Base-by-base conservation (phyloP, 2,113 vertebrate genomes). In the Zosterops lateralis region DNA sequence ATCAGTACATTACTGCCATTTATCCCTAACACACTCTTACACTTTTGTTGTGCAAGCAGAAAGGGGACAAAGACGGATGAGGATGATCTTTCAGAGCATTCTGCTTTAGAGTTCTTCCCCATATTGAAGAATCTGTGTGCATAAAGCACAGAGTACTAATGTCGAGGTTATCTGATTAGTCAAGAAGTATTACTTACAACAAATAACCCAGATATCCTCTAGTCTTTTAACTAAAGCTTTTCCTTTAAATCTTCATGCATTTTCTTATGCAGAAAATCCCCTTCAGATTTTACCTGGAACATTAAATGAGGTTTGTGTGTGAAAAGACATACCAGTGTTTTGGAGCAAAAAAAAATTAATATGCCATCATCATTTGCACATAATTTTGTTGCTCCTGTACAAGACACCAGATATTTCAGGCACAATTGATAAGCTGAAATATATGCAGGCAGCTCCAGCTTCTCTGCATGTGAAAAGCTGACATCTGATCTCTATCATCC, bases 1-100 rank as follows among this genome's bases (percentile, higher is more conserved):
- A 93, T 65, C 81, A 96, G 96, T 95, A 72, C 94, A 96, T 96
- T 97, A 96, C 81, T 95, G 84, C 62, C 86, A 91, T 94, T 97
- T 93, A 91, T 61, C 94, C 92, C 91, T 96, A 97, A 94, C 90
- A 26, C 51, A 84, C 56, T 91, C 71, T 70, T 79, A 76, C 84
- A 81, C 61, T 97, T 97, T 54, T 91, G 96, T 96, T 95, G 91
- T 62, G 95, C 93, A 95, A 97, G 94, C 96, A 96, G 32, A 94
- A 96, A 86, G 51, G 76, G 88, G 91, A 95, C 87, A 92, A 60
- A 93, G 89, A 90, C 0, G 0, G 76, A 95, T 29, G 11, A 74
- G 64, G 50, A 91, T 53, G 68, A 88, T 87, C 56, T 83, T 92
- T 48, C 67, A 90, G 64, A 89, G 40, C 45, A 61, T 86, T 93